Evolutionary conservation across 1,140 invertebrate genomes (phyloP), one percentile per base, ranked within the genome.

Genomic region (Drosophila equinoxialis): DNA sequence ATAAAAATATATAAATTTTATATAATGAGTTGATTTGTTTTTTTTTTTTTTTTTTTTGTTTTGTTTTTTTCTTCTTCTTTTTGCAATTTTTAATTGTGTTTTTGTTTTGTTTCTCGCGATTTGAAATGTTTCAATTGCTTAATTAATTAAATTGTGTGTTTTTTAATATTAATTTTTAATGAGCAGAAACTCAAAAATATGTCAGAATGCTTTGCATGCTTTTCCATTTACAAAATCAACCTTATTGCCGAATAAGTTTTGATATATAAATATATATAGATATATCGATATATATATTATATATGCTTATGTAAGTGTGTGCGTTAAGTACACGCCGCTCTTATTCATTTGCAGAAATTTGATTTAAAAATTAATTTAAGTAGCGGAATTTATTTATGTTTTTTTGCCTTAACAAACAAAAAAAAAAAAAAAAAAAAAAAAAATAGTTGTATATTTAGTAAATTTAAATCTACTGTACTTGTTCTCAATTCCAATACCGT

Each of bases 131-230:
- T 79, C 63, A 75, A 82, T 78, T 82, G 30, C 66, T 80, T 70
- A 77, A 48, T 58, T 54, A 68, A 33, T 72, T 71, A 65, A 45
- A 35, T 54, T 67, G 48, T 65, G 37, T 39, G 37, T 76, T 48
- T 35, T 70, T 51, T 68, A 37, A 64, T 65, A 72, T 65, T 54
- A 51, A 51, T 51, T 79, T 74, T 74, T 79, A 68, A 63, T 76
- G 81, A 68, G 77, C 74, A 68, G 51, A 70, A 83, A 82, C 83
- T 79, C 65, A 77, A 87, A 77, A 79, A 86, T 83, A 87, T 83
- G 72, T 87, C 84, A 73, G 83, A 87, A 87, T 87, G 84, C 84
- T 87, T 80, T 71, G 84, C 84, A 87, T 80, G 80, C 65, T 55
- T 77, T 68, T 76, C 37, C 59, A 72, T 81, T 68, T 85, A 82